Conservation (phyloP, 2,113 vertebrate species). For the Potamarius usumacintae region DNA sequence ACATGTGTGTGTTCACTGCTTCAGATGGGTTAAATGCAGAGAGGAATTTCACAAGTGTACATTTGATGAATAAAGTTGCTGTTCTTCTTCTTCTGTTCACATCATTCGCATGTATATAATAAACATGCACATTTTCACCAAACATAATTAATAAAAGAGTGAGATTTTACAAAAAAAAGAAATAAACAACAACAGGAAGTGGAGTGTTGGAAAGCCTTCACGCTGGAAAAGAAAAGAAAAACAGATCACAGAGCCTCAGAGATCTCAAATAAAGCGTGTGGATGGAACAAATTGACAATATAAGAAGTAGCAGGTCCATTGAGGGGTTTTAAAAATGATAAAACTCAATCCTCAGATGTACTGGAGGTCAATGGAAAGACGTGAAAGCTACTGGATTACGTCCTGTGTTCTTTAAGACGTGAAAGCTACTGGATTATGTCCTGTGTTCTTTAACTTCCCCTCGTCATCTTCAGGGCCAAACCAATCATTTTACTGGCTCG, state of each 20-base stretch:
- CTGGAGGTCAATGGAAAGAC: not conserved
- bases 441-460: not conserved
- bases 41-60: too few relatives aligned
- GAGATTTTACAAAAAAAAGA: not conserved
- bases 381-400: not conserved
- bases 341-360: not conserved
- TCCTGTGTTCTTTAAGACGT: not conserved
- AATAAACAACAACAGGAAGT: too few relatives aligned
- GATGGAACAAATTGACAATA: not conserved
- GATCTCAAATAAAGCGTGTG: not conserved
- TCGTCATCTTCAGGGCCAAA: not conserved
- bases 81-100: too few relatives aligned
- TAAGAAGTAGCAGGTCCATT: not conserved
- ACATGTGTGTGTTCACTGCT: too few relatives aligned
- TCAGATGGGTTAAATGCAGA: too few relatives aligned
- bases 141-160: not conserved
- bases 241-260: not conserved
- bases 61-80: too few relatives aligned
- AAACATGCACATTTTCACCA: not conserved
- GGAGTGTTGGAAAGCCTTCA: not conserved
- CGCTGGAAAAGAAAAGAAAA: not conserved
- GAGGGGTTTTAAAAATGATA: conserved; percentile 16
- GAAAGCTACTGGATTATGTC: not conserved
- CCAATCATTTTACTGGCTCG: not conserved
- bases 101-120: too few relatives aligned